Evolutionary conservation across 1,140 invertebrate species (phyloP).

Genomic region (Tribolium castaneum): DNA sequence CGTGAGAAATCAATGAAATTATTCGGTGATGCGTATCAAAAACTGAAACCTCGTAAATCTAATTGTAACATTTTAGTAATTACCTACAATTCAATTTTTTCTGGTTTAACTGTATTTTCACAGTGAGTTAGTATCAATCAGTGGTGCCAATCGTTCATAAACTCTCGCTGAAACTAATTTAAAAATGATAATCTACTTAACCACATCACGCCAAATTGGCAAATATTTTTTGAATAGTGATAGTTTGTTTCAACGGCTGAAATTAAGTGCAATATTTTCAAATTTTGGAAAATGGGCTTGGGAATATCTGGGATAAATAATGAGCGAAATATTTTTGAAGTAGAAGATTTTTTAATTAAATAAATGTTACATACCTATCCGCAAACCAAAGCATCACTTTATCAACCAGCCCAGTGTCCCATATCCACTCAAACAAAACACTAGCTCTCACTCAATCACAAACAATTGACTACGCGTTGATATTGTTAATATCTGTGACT

Average conservation of each 20-base stretch:
- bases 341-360: not conserved
- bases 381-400: not conserved
- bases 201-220: not conserved
- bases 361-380: constrained; percentile 5
- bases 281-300: no score
- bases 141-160: not conserved
- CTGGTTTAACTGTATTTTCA: not conserved
- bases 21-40: not conserved
- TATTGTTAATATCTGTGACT: constrained; percentile 65
- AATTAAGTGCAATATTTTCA: no score
- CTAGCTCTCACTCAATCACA: constrained; percentile 51
- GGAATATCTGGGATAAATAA: not conserved
- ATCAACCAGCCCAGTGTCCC: constrained; percentile 3
- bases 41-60: not conserved
- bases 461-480: constrained; percentile 61
- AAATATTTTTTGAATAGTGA: no score
- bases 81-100: not conserved
- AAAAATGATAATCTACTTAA: not conserved
- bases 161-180: not conserved
- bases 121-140: not conserved
- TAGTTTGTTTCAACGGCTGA: no score
- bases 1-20: not conserved
- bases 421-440: constrained; percentile 31
- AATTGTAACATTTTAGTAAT: not conserved
- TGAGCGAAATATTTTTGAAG: not conserved